Conservation (phyloP, 2,888 invertebrate genomes). For the Exephanes ischioxanthus region DNA sequence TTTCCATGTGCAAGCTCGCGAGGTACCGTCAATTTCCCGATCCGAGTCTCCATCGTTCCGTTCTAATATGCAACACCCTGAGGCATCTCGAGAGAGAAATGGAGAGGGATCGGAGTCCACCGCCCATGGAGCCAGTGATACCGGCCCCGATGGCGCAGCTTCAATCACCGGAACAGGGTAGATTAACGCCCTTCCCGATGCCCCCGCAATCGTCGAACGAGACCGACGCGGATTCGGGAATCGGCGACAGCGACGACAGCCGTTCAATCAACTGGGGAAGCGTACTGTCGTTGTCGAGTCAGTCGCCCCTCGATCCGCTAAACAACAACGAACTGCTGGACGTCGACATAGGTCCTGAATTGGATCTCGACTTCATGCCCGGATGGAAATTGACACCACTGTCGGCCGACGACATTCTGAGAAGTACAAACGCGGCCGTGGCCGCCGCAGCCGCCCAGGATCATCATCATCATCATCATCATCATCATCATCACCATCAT, state of each 20-base stretch:
- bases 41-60: conserved; percentile 95
- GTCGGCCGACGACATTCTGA: conserved; percentile 86
- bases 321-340: conserved; percentile 92
- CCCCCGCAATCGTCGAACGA: conserved; percentile 87
- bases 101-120: conserved; percentile 88
- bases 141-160: conserved; percentile 85
- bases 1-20: conserved; percentile 96
- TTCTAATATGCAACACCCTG: conserved; percentile 96
- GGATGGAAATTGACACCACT: conserved; percentile 87
- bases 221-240: conserved; percentile 91
- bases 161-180: conserved; percentile 83
- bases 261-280: conserved; percentile 97
- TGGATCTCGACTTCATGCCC: conserved; percentile 88
- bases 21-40: conserved; percentile 95
- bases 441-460: conserved; percentile 71
- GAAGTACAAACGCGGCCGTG: conserved; percentile 78
- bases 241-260: conserved; percentile 89
- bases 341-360: conserved; percentile 87
- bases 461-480: conserved; percentile 67
- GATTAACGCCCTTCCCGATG: conserved; percentile 84
- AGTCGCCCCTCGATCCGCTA: conserved; percentile 93
- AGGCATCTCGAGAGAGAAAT: conserved; percentile 96
- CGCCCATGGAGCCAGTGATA: conserved; percentile 82
- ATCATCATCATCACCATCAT: conserved; percentile 66
- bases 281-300: conserved; percentile 94